phyloP scores from a whole-genome alignment of 92 coral and sea anemone genomes.

The Pocillopora grandis region DNA sequence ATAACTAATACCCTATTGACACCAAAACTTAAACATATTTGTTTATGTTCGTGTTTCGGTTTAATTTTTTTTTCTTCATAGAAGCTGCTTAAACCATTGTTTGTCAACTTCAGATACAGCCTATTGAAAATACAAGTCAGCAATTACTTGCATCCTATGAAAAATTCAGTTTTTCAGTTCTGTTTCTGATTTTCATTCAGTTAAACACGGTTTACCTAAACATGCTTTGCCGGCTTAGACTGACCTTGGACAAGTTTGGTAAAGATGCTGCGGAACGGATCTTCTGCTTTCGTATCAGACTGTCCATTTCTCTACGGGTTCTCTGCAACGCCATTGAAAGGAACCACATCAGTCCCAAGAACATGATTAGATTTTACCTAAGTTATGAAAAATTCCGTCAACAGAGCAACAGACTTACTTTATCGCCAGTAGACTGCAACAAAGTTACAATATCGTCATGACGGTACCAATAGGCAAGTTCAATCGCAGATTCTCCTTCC shows the following conservation, averaged over 20 bases:
- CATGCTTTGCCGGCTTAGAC: background rate
- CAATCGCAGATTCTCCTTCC: conserved; percentile 81
- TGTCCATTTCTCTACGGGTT: conserved; percentile 67
- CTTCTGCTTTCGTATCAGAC: conserved; percentile 58
- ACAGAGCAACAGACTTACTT: conserved; percentile 20
- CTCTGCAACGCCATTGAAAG: conserved; percentile 26
- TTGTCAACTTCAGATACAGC: too few relatives aligned
- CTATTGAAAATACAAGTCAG: too few relatives aligned
- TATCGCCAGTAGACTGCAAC: conserved; percentile 56
- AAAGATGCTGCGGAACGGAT: conserved; percentile 60
- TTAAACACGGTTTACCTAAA: too few relatives aligned
- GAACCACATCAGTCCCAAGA: background rate
- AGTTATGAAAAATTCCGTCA: background rate
- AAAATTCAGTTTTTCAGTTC: too few relatives aligned
- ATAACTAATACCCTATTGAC: background rate
- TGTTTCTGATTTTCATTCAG: too few relatives aligned
- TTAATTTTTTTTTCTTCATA: too few relatives aligned
- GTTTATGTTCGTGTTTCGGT: too few relatives aligned
- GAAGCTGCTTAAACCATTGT: too few relatives aligned
- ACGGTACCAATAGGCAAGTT: conserved; percentile 65
- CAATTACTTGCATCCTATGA: too few relatives aligned
- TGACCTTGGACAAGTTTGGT: conserved; percentile 68
- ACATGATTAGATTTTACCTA: background rate
- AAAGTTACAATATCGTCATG: conserved; percentile 73
- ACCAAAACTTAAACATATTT: too few relatives aligned